Base-by-base conservation (phyloP, 2,797 vertebrate genomes). In the Eremophila alpestris region DNA sequence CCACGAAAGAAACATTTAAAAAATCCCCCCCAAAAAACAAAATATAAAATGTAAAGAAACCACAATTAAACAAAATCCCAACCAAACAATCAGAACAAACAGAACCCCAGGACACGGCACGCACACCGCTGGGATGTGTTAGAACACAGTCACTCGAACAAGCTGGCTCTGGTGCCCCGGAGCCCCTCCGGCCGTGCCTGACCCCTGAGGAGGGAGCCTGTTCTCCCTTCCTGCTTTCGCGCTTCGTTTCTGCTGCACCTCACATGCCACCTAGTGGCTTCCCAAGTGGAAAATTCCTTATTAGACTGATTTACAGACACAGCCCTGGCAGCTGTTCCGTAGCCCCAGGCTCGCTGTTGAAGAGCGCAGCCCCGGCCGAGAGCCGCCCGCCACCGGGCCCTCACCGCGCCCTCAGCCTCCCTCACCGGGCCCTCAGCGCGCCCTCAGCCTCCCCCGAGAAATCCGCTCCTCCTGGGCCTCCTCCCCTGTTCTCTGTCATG, bases 221-320 rank as follows among this genome's bases (percentile, higher is more conserved):
- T 3, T 26, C 63, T 1, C 21, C 60, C 78, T 22, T 22, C 40
- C 52, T 7, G 76, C 49, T 8, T 2, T 10, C 1, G 49, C 0
- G 3, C n/a, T 56, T 45, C 26, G 0, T 24, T 63, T 96, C 90
- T 82, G 68, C 95, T 89, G 95, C 92, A 64, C 76, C 96, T 97
- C 92, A 96, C 75, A 73, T 95, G 98, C 97, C 97, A 98, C 93
- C 97, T 97, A 55, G 97, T 81, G 97, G 97, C 75, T 88, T 85
- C 77, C 20, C 17, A 13, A 62, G 88, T 12, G 51, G 40, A 88
- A 89, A 91, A 82, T 52, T 56, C 69, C 38, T 34, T 4, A 10
- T 5, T 4, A 14, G n/a, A 23, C 20, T 2, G 13, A 14, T 36
- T 67, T 51, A n/a, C 49, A 24, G 54, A 38, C 38, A 10, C 38